Evolutionary conservation across 2,797 vertebrate species (phyloP).

Genomic region (Rhynchotus rufescens): DNA sequence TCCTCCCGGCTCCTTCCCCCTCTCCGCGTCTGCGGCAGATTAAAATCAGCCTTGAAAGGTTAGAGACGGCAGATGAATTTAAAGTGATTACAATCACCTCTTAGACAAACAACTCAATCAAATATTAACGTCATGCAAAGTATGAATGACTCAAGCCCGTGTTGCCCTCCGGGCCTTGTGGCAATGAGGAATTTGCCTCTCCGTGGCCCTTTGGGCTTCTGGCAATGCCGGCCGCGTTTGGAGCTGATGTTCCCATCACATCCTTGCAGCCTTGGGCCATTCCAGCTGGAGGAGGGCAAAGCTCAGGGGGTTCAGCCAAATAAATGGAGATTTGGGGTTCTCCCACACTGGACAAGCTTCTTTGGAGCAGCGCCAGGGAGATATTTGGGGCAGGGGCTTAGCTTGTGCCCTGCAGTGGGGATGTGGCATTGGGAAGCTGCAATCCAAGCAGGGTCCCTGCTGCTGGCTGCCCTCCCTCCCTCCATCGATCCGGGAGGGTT

Average conservation of each 20-base stretch:
- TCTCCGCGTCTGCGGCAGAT: background rate
- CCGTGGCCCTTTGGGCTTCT: background rate
- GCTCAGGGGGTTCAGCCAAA: too few relatives aligned
- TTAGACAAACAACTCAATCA: constrained; percentile 76
- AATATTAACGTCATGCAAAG: constrained; percentile 60
- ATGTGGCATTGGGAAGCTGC: too few relatives aligned
- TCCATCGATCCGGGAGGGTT: background rate
- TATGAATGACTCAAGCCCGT: constrained; percentile 40
- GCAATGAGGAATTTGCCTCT: background rate
- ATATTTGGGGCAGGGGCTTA: background rate
- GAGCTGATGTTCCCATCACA: background rate
- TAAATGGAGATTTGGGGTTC: too few relatives aligned
- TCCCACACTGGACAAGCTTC: background rate
- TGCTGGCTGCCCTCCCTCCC: background rate
- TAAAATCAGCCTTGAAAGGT: constrained; percentile 72
- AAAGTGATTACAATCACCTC: constrained; percentile 77
- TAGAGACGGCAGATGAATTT: constrained; percentile 74
- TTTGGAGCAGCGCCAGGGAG: background rate
- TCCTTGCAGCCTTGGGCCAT: too few relatives aligned
- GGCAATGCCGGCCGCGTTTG: accelerated
- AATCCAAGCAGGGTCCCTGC: too few relatives aligned
- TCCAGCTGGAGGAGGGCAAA: too few relatives aligned
- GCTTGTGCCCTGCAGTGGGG: background rate
- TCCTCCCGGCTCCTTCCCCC: background rate
- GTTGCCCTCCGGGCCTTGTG: constrained; percentile 41